A percentile compares a stretch with the other conserved stretches of the same genome.
These are phyloP conservation scores for Torymus tubicola DNA, from an alignment of 2,888 invertebrate genomes.

Conservation along the genomic window DNA sequence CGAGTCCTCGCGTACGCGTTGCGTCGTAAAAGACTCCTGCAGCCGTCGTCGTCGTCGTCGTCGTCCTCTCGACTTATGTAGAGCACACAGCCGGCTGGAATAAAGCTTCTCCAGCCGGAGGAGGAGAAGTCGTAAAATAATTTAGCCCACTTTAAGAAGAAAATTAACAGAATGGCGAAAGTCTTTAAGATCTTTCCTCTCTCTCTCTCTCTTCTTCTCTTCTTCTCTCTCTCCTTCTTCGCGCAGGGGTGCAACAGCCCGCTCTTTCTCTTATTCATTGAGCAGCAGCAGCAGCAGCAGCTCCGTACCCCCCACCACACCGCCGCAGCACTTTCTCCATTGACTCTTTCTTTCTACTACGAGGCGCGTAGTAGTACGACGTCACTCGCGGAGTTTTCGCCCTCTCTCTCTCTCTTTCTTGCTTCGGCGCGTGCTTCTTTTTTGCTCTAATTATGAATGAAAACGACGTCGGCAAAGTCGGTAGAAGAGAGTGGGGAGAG, in stretches of 20 bases:
- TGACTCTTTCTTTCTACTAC: constrained; percentile 77
- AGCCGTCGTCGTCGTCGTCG: neutral
- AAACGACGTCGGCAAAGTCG: constrained; percentile 67
- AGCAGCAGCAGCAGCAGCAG: constrained; percentile 63
- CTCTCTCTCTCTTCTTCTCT: constrained; percentile 62
- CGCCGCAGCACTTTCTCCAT: constrained; percentile 73
- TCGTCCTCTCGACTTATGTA: constrained; percentile 47
- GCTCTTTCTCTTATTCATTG: constrained; percentile 72
- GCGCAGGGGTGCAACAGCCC: constrained; percentile 51
- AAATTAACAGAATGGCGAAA: constrained; percentile 75
- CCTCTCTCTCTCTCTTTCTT: constrained; percentile 4
- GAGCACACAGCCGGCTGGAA: constrained; percentile 26
- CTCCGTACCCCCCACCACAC: constrained; percentile 58
- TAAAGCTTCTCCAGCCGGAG: constrained; percentile 30
- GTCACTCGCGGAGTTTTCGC: constrained; percentile 25
- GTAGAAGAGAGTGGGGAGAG: constrained; percentile 47
- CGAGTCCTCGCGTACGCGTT: too few species aligned
- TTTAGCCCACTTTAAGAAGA: constrained; percentile 75
- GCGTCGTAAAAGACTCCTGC: constrained; percentile 40
- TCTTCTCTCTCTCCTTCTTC: constrained; percentile 47
- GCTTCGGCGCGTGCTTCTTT: constrained; percentile 57
- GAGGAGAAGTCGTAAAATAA: constrained; percentile 71
- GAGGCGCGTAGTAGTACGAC: constrained; percentile 62
- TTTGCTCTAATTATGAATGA: constrained; percentile 77
- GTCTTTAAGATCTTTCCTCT: constrained; percentile 73